These are phyloP conservation scores for Pandion haliaetus DNA, from an alignment of 2,113 vertebrate genomes.

Conservation along the genomic window DNA sequence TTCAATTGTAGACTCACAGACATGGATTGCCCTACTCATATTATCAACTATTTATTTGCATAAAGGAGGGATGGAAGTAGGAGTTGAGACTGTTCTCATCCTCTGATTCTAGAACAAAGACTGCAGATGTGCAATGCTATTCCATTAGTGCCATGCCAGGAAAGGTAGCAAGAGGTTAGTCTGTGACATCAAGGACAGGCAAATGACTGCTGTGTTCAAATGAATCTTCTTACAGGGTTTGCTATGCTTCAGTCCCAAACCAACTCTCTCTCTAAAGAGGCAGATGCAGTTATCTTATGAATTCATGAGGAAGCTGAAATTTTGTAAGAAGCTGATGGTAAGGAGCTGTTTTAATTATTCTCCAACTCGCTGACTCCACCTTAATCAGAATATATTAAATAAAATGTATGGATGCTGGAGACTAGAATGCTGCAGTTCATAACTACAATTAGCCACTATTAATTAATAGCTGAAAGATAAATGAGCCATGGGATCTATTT, in stretches of 20 bases:
- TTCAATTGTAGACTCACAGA: background rate
- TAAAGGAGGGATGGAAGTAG: background rate
- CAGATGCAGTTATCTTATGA: background rate
- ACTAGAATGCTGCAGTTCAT: slow-evolving; percentile 76
- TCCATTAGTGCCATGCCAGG: background rate
- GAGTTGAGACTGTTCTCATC: background rate
- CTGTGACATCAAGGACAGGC: background rate
- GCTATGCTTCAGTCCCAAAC: background rate
- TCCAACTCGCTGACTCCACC: slow-evolving; percentile 40
- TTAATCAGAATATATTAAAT: slow-evolving; percentile 73
- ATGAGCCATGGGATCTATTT: slow-evolving; percentile 76
- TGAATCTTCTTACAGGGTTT: background rate
- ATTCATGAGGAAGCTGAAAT: slow-evolving; percentile 13
- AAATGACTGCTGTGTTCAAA: background rate
- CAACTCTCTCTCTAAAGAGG: background rate
- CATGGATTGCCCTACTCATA: background rate
- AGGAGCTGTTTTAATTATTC: slow-evolving; percentile 44
- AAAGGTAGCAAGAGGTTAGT: background rate
- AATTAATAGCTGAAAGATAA: slow-evolving; percentile 82
- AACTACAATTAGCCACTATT: slow-evolving; percentile 84
- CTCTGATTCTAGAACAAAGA: background rate
- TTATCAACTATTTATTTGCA: background rate
- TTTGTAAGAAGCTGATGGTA: slow-evolving; percentile 1
- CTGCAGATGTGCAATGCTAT: background rate
- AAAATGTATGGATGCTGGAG: slow-evolving; percentile 77